Percentiles rank a stretch among this genome's conserved stretches.
Evolutionary conservation across 2,797 vertebrate species (phyloP).

Genomic region (Siniperca scherzeri): DNA sequence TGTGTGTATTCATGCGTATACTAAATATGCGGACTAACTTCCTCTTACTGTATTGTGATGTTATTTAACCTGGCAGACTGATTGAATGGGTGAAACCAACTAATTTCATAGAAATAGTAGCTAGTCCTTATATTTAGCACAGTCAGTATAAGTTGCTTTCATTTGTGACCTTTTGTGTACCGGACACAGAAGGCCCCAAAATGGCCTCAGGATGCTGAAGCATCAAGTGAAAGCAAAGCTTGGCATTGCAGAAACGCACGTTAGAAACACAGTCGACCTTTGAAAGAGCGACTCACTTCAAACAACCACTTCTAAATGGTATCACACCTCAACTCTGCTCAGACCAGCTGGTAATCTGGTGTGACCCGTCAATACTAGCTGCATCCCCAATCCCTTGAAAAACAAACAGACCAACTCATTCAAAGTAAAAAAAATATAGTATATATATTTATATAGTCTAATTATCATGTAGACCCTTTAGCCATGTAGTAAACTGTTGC

Average conservation of each 20-base stretch:
- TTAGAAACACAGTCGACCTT: slow-evolving; percentile 29
- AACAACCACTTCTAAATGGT: slow-evolving; percentile 44
- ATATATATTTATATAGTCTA: slow-evolving; percentile 54
- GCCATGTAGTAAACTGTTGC: slow-evolving; percentile 67
- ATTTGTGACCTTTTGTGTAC: slow-evolving; percentile 59
- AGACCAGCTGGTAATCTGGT: slow-evolving; percentile 72
- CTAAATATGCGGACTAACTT: slow-evolving; percentile 23
- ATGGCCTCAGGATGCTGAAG: slow-evolving; percentile 40
- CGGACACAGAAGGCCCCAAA: slow-evolving; percentile 63
- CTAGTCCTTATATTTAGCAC: slow-evolving; percentile 25
- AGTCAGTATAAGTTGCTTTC: slow-evolving; percentile 34
- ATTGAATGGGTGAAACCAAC: slow-evolving; percentile 3
- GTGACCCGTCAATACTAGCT: slow-evolving; percentile 53
- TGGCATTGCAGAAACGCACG: slow-evolving; percentile 32
- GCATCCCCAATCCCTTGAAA: slow-evolving; percentile 55
- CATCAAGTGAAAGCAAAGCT: slow-evolving; percentile 37
- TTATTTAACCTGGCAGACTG: slow-evolving; percentile 11
- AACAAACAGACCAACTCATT: slow-evolving; percentile 36
- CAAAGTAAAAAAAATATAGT: slow-evolving; percentile 55
- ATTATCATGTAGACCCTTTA: slow-evolving; percentile 75
- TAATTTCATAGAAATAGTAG: slow-evolving; percentile 7
- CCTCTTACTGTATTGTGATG: background rate
- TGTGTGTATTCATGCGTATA: background rate
- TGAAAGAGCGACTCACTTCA: slow-evolving; percentile 22
- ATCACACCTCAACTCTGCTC: slow-evolving; percentile 62